Conservation (phyloP, 2,888 invertebrate species). For the Tethea ocularis region DNA sequence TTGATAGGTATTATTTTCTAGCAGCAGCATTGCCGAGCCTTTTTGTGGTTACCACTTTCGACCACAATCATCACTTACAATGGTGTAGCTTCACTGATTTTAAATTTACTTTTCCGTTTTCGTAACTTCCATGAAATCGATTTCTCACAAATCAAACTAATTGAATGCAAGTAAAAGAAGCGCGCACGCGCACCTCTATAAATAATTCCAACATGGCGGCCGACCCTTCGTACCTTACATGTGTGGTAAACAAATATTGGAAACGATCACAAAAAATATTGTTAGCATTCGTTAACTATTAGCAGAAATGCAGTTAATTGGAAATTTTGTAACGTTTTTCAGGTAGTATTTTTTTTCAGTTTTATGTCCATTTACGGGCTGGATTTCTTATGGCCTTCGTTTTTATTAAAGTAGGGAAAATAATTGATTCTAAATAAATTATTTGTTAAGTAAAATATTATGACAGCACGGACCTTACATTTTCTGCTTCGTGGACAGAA, state of each 20-base stretch:
- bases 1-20: no score
- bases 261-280: conserved; percentile 11
- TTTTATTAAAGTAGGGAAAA: not conserved
- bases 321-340: conserved; percentile 1
- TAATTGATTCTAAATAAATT: no score
- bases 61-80: no score
- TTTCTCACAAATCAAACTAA: conserved; percentile 74
- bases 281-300: conserved; percentile 37
- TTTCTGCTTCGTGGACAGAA: no score
- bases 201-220: conserved; percentile 64
- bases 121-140: conserved; percentile 54
- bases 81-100: not conserved
- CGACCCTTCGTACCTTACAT: conserved; percentile 52
- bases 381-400: no score
- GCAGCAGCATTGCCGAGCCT: no score
- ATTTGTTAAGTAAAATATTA: conserved; percentile 13
- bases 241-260: conserved; percentile 40
- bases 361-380: not conserved
- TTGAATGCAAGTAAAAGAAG: conserved; percentile 64
- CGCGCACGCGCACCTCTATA: conserved; percentile 62
- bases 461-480: no score
- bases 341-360: not conserved
- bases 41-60: no score
- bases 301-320: conserved; percentile 49
- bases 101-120: not conserved